Evolutionary conservation across 1,140 invertebrate genomes (phyloP), one percentile per base, ranked within the genome.

Genomic region (Lethrus apterus): DNA sequence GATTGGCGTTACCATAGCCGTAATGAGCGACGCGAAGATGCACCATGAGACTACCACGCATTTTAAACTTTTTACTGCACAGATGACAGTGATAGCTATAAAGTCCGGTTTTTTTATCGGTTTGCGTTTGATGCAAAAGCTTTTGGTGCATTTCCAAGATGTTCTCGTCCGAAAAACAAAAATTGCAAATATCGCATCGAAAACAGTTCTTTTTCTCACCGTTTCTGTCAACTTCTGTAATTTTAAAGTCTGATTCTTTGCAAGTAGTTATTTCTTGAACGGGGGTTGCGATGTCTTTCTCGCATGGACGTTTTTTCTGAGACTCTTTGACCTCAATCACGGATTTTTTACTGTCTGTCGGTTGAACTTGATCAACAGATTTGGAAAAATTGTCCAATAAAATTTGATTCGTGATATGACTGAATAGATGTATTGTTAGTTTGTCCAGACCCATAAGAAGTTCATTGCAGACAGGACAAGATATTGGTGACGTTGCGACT

Each of bases 381-480:
- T 42, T 33, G 26, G 33, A 34, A 9, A 20, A 9, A 42, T 41
- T 46, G 18, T 47, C 29, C 19, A 33, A 21, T 20, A 48, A 24
- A 42, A 45, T 3, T 41, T 52, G 32, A 54, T 26, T 35, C 21
- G 21, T 49, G 4, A 75, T 73, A 62, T 89, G 85, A 18, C 77
- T 78, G 56, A 88, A 86, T 48, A 89, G 66, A 67, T 89, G 86
- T 57, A 88, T 86, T 1, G 85, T 89, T n/a, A 89, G 69, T 68
- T 89, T 89, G 66, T 88, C 86, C 41, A 89, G 74, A 2, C 86
- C 85, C 40, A 76, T 64, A 4, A 88, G 68, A 44, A 79, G 66
- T 57, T 88, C 84, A 49, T 79, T 76, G 60, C 86, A 89, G 17
- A 88, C 73, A 9, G 85, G 85, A 67, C 86, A 89, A 21, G 72